A percentile compares a stretch with the other conserved stretches of the same genome.
Conservation (phyloP, 2,113 vertebrate species). For the Podarcis raffonei region DNA sequence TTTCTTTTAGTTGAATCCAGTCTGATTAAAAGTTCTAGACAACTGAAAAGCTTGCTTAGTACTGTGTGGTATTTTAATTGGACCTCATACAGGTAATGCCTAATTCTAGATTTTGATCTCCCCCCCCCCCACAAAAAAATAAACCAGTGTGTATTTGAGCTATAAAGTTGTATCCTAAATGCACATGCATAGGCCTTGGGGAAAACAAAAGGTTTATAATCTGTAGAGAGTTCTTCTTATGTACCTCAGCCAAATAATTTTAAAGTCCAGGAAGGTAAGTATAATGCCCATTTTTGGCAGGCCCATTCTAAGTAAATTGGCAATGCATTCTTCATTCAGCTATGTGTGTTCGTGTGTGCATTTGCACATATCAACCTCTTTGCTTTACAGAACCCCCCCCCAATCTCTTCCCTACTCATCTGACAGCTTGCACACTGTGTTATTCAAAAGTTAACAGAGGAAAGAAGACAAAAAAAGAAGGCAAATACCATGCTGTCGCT, state of each 20-base stretch:
- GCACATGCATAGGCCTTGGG: neutral
- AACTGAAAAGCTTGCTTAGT: neutral
- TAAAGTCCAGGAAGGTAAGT: neutral
- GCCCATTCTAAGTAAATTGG: neutral
- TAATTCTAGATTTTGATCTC: neutral
- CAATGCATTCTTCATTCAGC: neutral
- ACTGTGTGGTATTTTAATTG: neutral
- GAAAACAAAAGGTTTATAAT: neutral
- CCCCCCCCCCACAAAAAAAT: too few species aligned
- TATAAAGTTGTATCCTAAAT: neutral
- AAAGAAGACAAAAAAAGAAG: slow-evolving; percentile 15
- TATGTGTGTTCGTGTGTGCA: neutral
- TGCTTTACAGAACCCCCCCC: neutral
- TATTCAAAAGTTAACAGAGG: slow-evolving; percentile 48
- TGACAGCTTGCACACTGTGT: neutral
- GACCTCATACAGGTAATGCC: neutral
- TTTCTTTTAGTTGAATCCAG: neutral
- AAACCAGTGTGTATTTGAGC: too few species aligned
- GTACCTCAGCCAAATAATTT: neutral
- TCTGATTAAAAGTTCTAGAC: neutral
- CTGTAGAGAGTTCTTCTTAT: neutral
- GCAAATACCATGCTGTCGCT: slow-evolving; percentile 53
- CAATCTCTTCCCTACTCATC: slow-evolving; percentile 20
- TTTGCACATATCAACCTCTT: neutral
- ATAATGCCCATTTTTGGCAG: neutral